Conservation (phyloP, 2,888 invertebrate species). For the Hirudinaria manillensis region DNA sequence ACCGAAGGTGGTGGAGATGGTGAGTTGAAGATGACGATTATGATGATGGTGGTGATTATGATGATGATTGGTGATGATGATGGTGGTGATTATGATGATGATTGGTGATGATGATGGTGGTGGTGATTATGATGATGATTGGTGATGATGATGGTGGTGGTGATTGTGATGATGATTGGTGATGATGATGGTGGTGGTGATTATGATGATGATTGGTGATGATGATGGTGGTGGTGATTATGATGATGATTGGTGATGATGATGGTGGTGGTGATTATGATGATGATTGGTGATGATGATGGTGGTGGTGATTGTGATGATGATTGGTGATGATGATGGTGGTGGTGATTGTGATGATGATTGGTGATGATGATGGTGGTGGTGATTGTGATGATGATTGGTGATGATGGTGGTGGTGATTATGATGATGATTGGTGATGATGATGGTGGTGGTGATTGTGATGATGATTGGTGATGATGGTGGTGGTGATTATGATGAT, state of each 20-base stretch:
- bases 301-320: neutral
- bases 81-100: neutral
- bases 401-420: too few relatives aligned
- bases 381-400: neutral
- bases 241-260: neutral
- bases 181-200: neutral
- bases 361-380: neutral
- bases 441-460: neutral
- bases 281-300: neutral
- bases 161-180: neutral
- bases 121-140: neutral
- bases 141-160: neutral
- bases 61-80: neutral
- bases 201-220: neutral
- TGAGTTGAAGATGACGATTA: neutral
- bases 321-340: neutral
- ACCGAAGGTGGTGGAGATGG: neutral
- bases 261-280: neutral
- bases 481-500: neutral
- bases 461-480: neutral
- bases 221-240: neutral
- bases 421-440: too few relatives aligned
- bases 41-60: neutral
- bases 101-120: neutral
- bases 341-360: neutral